Base-by-base conservation (phyloP, 2,888 invertebrate species). In the Agrochola circellaris region DNA sequence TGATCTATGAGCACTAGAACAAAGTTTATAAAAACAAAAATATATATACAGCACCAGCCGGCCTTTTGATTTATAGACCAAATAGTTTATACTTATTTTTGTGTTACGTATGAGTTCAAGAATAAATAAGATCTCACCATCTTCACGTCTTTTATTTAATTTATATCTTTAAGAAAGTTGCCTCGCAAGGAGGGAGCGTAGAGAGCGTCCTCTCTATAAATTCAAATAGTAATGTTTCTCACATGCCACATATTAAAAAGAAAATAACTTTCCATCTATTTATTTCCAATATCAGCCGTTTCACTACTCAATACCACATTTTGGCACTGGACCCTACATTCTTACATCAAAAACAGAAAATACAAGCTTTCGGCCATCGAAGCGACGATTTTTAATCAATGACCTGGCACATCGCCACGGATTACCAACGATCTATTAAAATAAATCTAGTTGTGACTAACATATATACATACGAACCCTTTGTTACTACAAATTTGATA, bases 331-430 rank as follows among this genome's bases (percentile, higher is more conserved):
- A 62, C 67, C 60, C 45, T 6, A 72, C 34, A 75, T 76, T 75
- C 80, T 82, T 77, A 71, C 69, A 78, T 85, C 81, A 66, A 75
- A 78, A 78, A 77, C 66, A 65, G 60, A 67, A 75, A 81, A 76
- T 71, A 80, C 80, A 83, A 70, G 80, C 77, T 88, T 80, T 75
- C 23, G 73, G 60, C 60, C 81, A 83, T 68, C 51, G 48, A 54
- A 78, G 76, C 82, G 72, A 62, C 77, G 66, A 77, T 89, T 85
- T 88, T 91, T 91, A 89, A 91, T 91, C 90, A 88, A 76, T 60
- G 20, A 45, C 1, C 85, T 91, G 91, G 91, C 91, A 85, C n/a
- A 38, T 56, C 62, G 90, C 91, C 91, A 91, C 80, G 78, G 89
- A 83, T 90, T 88, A 88, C 75, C 77, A 65, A 62, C 70, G 54